phyloP scores from a whole-genome alignment of 2,888 invertebrate species.

The Ectobius pallidus region DNA sequence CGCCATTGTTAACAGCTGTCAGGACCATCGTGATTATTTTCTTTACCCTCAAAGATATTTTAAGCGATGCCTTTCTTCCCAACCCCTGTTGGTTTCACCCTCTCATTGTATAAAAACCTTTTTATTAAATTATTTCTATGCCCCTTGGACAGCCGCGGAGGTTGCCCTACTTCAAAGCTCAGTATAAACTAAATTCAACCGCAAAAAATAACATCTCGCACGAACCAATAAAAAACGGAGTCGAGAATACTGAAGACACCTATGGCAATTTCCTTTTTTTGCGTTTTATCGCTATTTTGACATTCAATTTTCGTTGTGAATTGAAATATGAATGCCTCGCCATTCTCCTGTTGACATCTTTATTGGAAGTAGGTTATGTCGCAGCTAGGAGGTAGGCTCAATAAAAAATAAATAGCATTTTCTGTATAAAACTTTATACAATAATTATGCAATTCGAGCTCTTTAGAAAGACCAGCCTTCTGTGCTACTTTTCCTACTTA shows the following conservation, averaged over 20 bases:
- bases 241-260: neutral
- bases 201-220: neutral
- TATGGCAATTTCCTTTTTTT: neutral
- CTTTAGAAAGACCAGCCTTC: too few species aligned
- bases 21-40: neutral
- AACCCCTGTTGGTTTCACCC: neutral
- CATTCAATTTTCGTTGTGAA: constrained; percentile 19
- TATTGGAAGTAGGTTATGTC: too few species aligned
- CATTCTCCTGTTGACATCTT: neutral
- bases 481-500: too few species aligned
- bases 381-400: too few species aligned
- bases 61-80: neutral
- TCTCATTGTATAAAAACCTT: neutral
- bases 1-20: constrained; percentile 14
- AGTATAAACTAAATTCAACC: neutral
- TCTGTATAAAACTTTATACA: too few species aligned
- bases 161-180: neutral
- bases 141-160: neutral
- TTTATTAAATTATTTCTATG: constrained; percentile 16
- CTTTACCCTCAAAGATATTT: neutral
- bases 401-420: too few species aligned
- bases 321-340: neutral
- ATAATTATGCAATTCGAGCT: too few species aligned
- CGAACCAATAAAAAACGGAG: neutral
- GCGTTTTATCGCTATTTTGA: constrained; percentile 10